Conservation (phyloP, 2,797 vertebrate species). For the Erpetoichthys calabaricus region DNA sequence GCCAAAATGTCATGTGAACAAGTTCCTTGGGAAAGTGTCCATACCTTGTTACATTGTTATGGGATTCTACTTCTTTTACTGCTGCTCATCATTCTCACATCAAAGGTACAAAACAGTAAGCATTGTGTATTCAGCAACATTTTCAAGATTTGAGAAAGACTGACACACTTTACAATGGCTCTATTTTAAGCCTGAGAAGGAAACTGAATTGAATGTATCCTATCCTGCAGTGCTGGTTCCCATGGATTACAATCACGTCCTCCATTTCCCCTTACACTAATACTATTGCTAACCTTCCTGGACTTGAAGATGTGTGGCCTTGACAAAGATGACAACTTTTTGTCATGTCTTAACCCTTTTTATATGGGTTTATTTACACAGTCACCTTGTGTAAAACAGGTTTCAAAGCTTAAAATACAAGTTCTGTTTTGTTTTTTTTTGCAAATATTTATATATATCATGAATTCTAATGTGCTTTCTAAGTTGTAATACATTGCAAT, state of each 20-base stretch:
- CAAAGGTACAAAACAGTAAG: conserved; percentile 66
- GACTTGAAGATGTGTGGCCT: conserved; percentile 48
- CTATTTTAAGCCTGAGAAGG: conserved; percentile 97
- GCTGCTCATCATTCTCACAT: conserved; percentile 86
- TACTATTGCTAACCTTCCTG: conserved; percentile 52
- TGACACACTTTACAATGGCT: conserved; percentile 92
- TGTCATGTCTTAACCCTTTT: conserved; percentile 44
- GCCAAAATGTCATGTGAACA: neutral
- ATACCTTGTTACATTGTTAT: conserved; percentile 28
- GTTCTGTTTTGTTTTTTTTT: too few relatives aligned
- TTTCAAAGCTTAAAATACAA: too few relatives aligned
- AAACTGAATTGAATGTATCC: conserved; percentile 98
- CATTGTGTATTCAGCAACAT: conserved; percentile 82
- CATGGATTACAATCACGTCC: conserved; percentile 93
- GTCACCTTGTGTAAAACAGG: too few relatives aligned
- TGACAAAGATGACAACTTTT: conserved; percentile 46
- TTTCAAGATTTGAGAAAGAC: conserved; percentile 72
- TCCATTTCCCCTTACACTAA: conserved; percentile 62
- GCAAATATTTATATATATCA: too few relatives aligned
- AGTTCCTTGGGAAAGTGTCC: conserved; percentile 2
- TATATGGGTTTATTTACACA: conserved; percentile 14
- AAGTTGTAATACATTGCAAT: too few relatives aligned
- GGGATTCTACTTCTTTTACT: conserved; percentile 40
- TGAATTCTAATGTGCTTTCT: too few relatives aligned
- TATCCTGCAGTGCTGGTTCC: conserved; percentile 97